Base-by-base conservation (phyloP, 1,140 invertebrate genomes). In the Mya arenaria region DNA sequence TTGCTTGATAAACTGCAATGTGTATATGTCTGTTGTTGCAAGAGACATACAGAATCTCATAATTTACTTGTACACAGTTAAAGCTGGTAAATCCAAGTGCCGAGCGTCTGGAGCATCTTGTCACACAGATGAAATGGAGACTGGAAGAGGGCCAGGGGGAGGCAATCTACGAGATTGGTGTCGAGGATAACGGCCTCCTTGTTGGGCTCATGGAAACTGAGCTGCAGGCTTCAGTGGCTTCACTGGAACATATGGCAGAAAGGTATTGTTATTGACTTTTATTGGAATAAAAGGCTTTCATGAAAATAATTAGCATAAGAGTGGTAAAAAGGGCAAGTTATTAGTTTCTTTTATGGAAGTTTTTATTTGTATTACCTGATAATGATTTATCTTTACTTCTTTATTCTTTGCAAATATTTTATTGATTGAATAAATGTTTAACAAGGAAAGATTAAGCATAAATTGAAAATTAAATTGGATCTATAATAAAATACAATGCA, bases 91-190 rank as follows among this genome's bases (percentile, higher is more conserved):
- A 93, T 80, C 92, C 92, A 17, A 90, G 90, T n/a, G 86, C 88
- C 6, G 87, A 87, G 66, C 89, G 94, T 55, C 85, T 94, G 78
- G 92, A 94, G 75, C 94, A 94, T 84, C 86, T 94, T 56, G 92
- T 93, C 19, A 94, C 94, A 8, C 94, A 94, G 86, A 93, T 94
- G 91, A 94, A 94, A 90, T 94, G 93, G 94, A 85, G 94, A 10
- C 87, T 94, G 13, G 85, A 92, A 41, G 94, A 94, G 87, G 94
- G 94, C 55, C 85, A 93, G 62, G 98, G 98, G 6, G 97, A 98
- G 92, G 98, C 98, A 0, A 97, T 99, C 85, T 99, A 99, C 94
- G 97, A 98, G 93, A 97, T 99, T 65, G 98, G 98, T 0, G 98
- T 99, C 0, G 96, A 97, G 80, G 98, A 99, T 92, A 97, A 96